Percentiles rank a stretch among this genome's conserved stretches.
Evolutionary conservation across 2,888 invertebrate species (phyloP).

Genomic region (Pseudanteris insignis): DNA sequence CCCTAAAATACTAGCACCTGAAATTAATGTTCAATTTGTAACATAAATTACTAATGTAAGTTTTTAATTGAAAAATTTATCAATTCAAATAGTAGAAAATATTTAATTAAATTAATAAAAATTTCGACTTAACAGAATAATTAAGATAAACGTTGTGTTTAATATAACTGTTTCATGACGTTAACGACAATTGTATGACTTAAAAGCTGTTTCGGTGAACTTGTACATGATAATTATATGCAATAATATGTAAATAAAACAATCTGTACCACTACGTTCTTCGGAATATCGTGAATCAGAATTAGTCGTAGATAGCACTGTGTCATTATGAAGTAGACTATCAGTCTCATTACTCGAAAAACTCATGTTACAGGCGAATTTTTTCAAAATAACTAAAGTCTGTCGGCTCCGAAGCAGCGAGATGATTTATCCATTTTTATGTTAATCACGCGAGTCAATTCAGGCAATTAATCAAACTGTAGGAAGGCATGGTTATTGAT

Average conservation of each 20-base stretch:
- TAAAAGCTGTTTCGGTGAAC: no score
- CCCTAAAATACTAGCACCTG: constrained; percentile 57
- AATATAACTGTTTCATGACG: no score
- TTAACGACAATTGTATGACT: no score
- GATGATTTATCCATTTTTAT: constrained; percentile 20
- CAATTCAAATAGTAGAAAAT: no score
- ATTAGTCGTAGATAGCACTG: constrained; percentile 50
- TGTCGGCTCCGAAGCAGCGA: constrained; percentile 2
- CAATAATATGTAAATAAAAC: no score
- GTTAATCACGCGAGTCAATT: constrained; percentile 7
- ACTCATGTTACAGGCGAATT: constrained; percentile 43
- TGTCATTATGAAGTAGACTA: constrained; percentile 50
- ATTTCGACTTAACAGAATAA: no score
- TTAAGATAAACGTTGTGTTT: no score
- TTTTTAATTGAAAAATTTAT: no score
- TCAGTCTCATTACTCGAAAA: constrained; percentile 48
- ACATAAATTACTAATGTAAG: no score
- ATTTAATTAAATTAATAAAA: no score
- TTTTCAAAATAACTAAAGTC: constrained; percentile 19
- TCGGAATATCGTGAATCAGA: constrained; percentile 35
- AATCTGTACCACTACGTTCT: constrained; percentile 29
- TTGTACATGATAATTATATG: no score
- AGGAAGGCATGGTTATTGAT: constrained; percentile 19
- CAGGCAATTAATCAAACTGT: constrained; percentile 17
- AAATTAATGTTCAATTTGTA: no score